Conservation (phyloP, 1,140 invertebrate species). For the Macrotrachela quadricornifera region DNA sequence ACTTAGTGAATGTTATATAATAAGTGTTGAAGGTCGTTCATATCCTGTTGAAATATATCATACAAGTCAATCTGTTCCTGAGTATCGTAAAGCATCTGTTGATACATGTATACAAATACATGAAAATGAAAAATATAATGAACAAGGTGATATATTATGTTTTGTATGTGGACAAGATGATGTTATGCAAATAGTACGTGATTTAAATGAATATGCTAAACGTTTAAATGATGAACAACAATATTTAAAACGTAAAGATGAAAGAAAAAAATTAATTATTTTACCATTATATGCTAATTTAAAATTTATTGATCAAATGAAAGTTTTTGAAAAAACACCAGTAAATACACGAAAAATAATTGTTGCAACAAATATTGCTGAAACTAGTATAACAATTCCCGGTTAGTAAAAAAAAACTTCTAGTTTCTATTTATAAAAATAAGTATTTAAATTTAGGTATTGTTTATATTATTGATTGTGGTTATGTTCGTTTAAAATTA, state of each 20-base stretch:
- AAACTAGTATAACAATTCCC: constrained; percentile 78
- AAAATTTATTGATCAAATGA: constrained; percentile 51
- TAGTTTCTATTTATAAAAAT: no score
- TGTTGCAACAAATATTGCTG: constrained; percentile 86
- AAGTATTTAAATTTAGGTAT: no score
- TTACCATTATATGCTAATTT: constrained; percentile 78
- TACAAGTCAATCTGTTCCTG: constrained; percentile 55
- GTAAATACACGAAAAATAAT: constrained; percentile 60
- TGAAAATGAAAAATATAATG: constrained; percentile 38
- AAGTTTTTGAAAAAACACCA: constrained; percentile 59
- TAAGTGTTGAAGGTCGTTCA: constrained; percentile 65
- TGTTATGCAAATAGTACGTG: constrained; percentile 48
- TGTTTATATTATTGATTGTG: constrained; percentile 72
- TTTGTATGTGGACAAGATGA: constrained; percentile 53
- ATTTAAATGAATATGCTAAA: constrained; percentile 27
- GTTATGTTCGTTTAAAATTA: constrained; percentile 83
- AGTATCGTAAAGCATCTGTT: constrained; percentile 67
- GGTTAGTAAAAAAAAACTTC: no score
- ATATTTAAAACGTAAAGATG: constrained; percentile 10
- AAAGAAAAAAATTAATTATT: constrained; percentile 42
- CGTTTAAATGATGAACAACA: background rate
- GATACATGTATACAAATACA: constrained; percentile 76
- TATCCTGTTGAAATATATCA: constrained; percentile 74
- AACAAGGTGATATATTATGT: constrained; percentile 17
- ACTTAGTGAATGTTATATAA: constrained; percentile 29